Evolutionary conservation across 2,113 vertebrate genomes (phyloP).

Genomic region (Oplegnathus fasciatus): DNA sequence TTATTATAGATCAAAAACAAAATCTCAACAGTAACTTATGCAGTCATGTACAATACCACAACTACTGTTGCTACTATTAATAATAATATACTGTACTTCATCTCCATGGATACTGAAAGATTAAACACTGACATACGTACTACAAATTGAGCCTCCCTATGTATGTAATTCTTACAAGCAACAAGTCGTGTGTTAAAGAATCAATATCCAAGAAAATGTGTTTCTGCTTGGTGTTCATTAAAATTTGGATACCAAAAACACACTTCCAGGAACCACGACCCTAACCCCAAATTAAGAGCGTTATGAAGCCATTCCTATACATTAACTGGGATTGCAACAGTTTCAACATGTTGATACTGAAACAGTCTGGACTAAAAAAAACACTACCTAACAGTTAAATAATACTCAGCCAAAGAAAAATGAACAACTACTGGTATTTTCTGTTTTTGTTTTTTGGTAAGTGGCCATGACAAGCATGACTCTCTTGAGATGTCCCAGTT

Average conservation of each 20-base stretch:
- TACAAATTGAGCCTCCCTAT: neutral
- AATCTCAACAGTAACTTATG: neutral
- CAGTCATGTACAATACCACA: neutral
- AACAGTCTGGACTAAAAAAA: neutral
- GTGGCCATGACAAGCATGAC: neutral
- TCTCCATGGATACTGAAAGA: neutral
- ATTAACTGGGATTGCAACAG: neutral
- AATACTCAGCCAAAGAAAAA: neutral
- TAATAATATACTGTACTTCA: neutral
- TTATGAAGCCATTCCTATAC: neutral
- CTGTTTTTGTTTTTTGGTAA: neutral
- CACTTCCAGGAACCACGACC: too few species aligned
- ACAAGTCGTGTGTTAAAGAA: neutral
- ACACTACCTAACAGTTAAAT: neutral
- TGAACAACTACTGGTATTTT: neutral
- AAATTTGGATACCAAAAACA: too few species aligned
- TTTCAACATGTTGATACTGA: neutral
- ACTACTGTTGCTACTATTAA: neutral
- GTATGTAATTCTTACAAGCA: neutral
- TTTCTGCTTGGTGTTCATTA: too few species aligned
- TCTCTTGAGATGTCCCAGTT: neutral
- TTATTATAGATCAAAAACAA: neutral
- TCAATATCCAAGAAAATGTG: too few species aligned
- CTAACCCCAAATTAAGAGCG: too few species aligned
- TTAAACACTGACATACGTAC: neutral